These are phyloP conservation scores for Stegastes partitus DNA, from an alignment of 2,113 vertebrate species.

Conservation along the genomic window DNA sequence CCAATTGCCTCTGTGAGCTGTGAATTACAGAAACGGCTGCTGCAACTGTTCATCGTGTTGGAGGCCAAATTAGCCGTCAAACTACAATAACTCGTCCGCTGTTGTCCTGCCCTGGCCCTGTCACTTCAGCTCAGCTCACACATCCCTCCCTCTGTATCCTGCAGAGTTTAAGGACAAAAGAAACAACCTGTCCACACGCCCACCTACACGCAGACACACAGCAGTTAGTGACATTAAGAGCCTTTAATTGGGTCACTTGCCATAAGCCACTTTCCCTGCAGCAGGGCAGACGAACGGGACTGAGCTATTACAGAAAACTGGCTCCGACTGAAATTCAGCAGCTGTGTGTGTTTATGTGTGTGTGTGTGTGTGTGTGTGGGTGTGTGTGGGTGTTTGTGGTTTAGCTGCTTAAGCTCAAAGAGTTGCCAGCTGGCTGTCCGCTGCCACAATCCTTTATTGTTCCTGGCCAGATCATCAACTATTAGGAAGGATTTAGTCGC, in stretches of 20 bases:
- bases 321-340: constrained; percentile 39
- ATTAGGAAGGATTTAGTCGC: constrained; percentile 53
- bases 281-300: constrained; percentile 16
- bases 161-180: background rate
- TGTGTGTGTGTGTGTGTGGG: constrained; percentile 44
- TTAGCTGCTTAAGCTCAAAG: constrained; percentile 53
- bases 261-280: constrained; percentile 37
- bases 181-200: background rate
- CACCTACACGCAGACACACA: constrained; percentile 8
- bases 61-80: background rate
- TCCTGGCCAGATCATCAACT: constrained; percentile 56
- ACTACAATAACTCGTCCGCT: background rate
- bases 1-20: background rate
- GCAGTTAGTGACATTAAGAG: constrained; percentile 30
- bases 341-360: constrained; percentile 45
- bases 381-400: constrained; percentile 12
- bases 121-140: background rate
- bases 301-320: constrained; percentile 32
- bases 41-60: background rate
- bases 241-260: constrained; percentile 51
- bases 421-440: constrained; percentile 57
- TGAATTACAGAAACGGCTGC: background rate
- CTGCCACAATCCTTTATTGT: constrained; percentile 60
- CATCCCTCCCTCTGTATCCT: background rate
- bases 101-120: background rate